Evolutionary conservation across 2,888 invertebrate species (phyloP).

Genomic region (Gastrophysa polygoni): DNA sequence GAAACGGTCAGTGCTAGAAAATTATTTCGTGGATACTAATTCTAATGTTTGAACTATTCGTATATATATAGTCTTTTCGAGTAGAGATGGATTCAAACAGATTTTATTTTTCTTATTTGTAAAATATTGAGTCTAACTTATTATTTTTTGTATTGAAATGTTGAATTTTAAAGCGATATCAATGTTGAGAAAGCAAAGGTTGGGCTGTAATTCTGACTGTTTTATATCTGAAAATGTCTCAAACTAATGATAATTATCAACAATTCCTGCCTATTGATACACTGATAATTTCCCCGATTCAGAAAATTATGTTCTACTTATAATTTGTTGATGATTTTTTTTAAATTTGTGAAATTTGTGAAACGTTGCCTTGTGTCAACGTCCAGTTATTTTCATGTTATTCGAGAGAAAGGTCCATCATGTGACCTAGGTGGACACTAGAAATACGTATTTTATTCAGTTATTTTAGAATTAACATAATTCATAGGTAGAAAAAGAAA

Average conservation of each 20-base stretch:
- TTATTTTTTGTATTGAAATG: slow-evolving; percentile 17
- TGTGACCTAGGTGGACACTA: too few species aligned
- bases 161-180: slow-evolving; percentile 20
- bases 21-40: slow-evolving; percentile 46
- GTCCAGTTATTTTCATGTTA: too few species aligned
- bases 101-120: slow-evolving; percentile 15
- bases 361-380: too few species aligned
- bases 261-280: too few species aligned
- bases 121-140: neutral
- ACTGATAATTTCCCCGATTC: too few species aligned
- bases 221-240: neutral
- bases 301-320: too few species aligned
- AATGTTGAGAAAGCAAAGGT: neutral
- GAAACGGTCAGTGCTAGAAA: slow-evolving; percentile 48
- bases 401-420: too few species aligned
- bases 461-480: neutral
- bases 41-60: slow-evolving; percentile 21
- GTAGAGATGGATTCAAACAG: slow-evolving; percentile 16
- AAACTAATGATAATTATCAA: neutral
- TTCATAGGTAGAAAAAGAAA: neutral
- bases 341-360: too few species aligned
- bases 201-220: neutral
- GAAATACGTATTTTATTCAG: neutral
- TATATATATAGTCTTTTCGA: neutral
- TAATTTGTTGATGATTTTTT: too few species aligned